phyloP scores from a whole-genome alignment of 2,113 vertebrate genomes.

The Etheostoma spectabile region DNA sequence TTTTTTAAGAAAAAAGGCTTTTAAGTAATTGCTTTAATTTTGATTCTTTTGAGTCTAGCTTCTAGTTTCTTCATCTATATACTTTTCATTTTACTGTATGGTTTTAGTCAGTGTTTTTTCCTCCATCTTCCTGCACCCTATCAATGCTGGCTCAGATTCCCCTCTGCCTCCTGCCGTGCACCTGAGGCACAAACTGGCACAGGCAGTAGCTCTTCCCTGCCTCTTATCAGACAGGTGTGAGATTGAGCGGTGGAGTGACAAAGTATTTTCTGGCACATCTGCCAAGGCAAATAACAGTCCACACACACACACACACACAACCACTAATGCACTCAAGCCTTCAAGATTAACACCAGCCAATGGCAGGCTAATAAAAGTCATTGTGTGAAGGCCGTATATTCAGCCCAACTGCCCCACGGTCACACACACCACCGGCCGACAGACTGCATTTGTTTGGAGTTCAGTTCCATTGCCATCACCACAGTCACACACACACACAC shows the following conservation, averaged over 20 bases:
- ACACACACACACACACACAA: constrained; percentile 25
- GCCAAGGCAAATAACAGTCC: constrained; percentile 55
- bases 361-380: constrained; percentile 69
- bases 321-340: constrained; percentile 27
- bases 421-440: constrained; percentile 29
- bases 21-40: background rate
- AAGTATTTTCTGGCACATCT: constrained; percentile 48
- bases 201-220: constrained; percentile 44
- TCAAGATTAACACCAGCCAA: constrained; percentile 54
- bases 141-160: constrained; percentile 1
- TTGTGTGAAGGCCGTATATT: constrained; percentile 61
- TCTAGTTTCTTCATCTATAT: background rate
- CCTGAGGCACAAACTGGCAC: constrained; percentile 42
- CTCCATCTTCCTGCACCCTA: background rate
- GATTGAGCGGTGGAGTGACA: constrained; percentile 34
- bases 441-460: constrained; percentile 67
- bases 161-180: constrained; percentile 4
- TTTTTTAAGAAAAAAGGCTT: no score
- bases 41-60: background rate
- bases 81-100: background rate
- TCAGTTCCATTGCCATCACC: constrained; percentile 69
- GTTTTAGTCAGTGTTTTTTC: background rate
- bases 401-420: constrained; percentile 25
- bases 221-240: constrained; percentile 69
- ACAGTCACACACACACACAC: constrained; percentile 31